Base-by-base conservation (phyloP, 2,797 vertebrate species). In the Podarcis siculus region DNA sequence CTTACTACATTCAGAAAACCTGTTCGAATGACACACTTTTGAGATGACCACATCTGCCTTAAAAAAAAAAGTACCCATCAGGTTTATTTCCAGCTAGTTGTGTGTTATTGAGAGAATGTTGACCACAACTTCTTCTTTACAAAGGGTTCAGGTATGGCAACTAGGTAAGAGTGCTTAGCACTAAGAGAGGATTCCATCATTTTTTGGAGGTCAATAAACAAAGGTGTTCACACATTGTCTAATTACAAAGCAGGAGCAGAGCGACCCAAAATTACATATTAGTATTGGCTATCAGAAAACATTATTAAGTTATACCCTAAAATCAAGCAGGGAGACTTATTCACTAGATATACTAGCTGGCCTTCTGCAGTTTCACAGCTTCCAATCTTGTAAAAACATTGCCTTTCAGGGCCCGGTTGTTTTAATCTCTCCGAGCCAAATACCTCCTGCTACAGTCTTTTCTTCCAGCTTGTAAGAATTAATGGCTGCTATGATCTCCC, bases 401-500 rank as follows among this genome's bases (percentile, higher is more conserved):
- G 49, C 23, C 19, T 64, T 72, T 81, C 37, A 45, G 58, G 42
- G 32, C 25, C 32, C 23, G 6, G 42, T 76, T 69, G 42, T 55
- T 39, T 83, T 55, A 81, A 75, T 85, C 79, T 85, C 77, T 85
- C 23, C 7, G n/a, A 80, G 69, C 39, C 69, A 85, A 85, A 67
- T 72, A 37, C 78, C 78, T 89, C 77, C 83, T 75, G 42, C 78
- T 85, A 76, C n/a, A 45, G 13, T 79, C 23, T 84, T 88, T 85
- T 88, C 87, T 88, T 88, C 76, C 76, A 85, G 69, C 32, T 23
- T 85, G 77, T 66, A 85, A 85, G 17, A 82, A 78, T 1, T 45
- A 72, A 88, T 78, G 83, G 58, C 87, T 58, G 25, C 84, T 87
- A 81, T 73, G 72, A 77, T 73, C 71, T 94, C 86, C 75, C 67